These are phyloP conservation scores for Ennomos fuscantarius DNA, from an alignment of 2,888 invertebrate genomes.

Conservation along the genomic window DNA sequence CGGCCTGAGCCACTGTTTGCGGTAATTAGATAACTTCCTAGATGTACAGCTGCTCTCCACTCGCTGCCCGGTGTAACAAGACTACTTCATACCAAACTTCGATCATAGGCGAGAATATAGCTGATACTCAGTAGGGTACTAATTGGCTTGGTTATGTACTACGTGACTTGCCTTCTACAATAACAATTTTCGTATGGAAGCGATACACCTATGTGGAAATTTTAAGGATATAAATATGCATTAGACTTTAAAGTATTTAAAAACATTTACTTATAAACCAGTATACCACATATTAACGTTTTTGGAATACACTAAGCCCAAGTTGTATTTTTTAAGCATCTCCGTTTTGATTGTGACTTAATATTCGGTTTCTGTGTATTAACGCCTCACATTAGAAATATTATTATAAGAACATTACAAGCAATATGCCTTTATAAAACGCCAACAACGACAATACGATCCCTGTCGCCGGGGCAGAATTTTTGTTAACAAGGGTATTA, in stretches of 20 bases:
- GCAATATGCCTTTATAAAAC: constrained; percentile 48
- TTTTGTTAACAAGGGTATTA: constrained; percentile 60
- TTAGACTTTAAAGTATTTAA: no score
- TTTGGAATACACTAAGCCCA: no score
- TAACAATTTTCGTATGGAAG: background rate
- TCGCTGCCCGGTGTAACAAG: constrained; percentile 41
- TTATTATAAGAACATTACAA: constrained; percentile 42
- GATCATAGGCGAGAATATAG: constrained; percentile 11
- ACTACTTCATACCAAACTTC: constrained; percentile 43
- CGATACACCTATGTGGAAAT: no score
- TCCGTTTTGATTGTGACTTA: no score
- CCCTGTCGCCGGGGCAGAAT: constrained; percentile 47
- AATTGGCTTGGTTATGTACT: constrained; percentile 21
- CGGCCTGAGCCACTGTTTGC: constrained; percentile 56
- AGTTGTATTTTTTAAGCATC: no score
- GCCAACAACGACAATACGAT: constrained; percentile 49
- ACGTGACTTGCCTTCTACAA: constrained; percentile 7
- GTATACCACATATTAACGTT: no score
- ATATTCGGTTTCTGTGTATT: constrained; percentile 1
- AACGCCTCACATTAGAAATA: constrained; percentile 15
- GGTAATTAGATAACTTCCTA: constrained; percentile 70
- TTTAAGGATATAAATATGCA: no score
- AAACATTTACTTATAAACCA: no score
- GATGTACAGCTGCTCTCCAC: constrained; percentile 53
- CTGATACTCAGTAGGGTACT: constrained; percentile 22